Conservation (phyloP, 2,888 invertebrate species). For the Pasiphila rectangulata region DNA sequence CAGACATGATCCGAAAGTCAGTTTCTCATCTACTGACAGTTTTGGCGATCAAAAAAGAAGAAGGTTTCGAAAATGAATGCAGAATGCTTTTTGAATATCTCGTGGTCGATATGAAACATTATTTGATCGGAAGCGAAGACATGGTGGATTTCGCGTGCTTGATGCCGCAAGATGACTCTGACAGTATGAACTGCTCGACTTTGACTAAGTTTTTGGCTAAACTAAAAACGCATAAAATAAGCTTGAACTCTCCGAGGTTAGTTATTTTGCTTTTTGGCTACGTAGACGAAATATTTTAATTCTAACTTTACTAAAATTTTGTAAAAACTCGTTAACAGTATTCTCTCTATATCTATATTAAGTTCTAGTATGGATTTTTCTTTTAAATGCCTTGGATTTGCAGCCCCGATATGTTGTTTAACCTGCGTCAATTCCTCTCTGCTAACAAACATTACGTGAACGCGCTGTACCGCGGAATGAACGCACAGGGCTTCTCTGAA, state of each 20-base stretch:
- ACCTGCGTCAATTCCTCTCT: conserved; percentile 76
- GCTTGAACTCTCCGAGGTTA: conserved; percentile 61
- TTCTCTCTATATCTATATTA: no score
- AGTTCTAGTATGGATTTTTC: no score
- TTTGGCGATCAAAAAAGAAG: conserved; percentile 68
- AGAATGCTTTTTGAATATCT: conserved; percentile 74
- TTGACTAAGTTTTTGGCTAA: conserved; percentile 48
- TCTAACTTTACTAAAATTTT: no score
- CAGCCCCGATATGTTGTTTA: conserved; percentile 77
- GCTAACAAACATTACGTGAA: conserved; percentile 74
- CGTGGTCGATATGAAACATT: conserved; percentile 68
- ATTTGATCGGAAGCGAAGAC: conserved; percentile 69
- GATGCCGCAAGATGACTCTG: conserved; percentile 40
- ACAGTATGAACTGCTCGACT: conserved; percentile 37
- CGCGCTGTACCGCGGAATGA: conserved; percentile 77
- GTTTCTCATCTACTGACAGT: conserved; percentile 77
- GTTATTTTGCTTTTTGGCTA: not conserved
- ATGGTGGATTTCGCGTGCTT: conserved; percentile 53
- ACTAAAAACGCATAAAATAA: conserved; percentile 49
- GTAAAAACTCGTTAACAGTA: no score
- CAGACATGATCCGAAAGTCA: conserved; percentile 64
- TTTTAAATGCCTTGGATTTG: no score
- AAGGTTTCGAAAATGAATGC: conserved; percentile 51
- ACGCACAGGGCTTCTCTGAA: conserved; percentile 83
- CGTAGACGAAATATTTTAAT: not conserved